Conservation (phyloP, 2,888 invertebrate genomes). For the Cinara cedri region DNA sequence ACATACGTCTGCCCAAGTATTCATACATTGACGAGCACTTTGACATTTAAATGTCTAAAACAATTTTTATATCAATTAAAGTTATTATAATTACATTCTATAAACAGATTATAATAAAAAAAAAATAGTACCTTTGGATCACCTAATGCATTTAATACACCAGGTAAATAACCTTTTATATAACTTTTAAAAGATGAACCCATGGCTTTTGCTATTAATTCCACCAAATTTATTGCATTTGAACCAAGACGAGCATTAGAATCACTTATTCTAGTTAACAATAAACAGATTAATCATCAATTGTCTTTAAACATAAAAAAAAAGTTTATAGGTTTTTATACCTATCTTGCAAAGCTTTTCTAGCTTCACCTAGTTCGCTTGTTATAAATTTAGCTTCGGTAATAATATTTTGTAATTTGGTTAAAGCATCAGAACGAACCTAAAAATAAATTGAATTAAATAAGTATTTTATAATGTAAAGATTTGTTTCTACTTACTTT, state of each 20-base stretch:
- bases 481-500: conserved; percentile 68
- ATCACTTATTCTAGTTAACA: conserved; percentile 75
- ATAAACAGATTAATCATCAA: conserved; percentile 60
- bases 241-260: conserved; percentile 92
- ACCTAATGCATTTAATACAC: conserved; percentile 72
- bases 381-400: conserved; percentile 81
- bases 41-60: conserved; percentile 53
- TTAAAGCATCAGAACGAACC: conserved; percentile 76
- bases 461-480: conserved; percentile 2
- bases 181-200: conserved; percentile 79
- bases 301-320: no score
- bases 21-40: conserved; percentile 70
- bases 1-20: conserved; percentile 82
- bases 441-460: conserved; percentile 60
- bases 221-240: conserved; percentile 81
- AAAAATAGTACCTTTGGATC: conserved; percentile 73
- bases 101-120: neutral
- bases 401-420: conserved; percentile 75
- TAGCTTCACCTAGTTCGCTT: conserved; percentile 81
- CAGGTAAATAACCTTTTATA: conserved; percentile 81
- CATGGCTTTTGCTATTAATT: conserved; percentile 80
- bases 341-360: conserved; percentile 70
- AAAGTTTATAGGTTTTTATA: neutral
- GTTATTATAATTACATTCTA: conserved; percentile 61
- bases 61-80: conserved; percentile 60